A percentile compares a stretch with the other conserved stretches of the same genome.
Conservation (phyloP, 2,797 vertebrate genomes). For the Poecilia gillii region DNA sequence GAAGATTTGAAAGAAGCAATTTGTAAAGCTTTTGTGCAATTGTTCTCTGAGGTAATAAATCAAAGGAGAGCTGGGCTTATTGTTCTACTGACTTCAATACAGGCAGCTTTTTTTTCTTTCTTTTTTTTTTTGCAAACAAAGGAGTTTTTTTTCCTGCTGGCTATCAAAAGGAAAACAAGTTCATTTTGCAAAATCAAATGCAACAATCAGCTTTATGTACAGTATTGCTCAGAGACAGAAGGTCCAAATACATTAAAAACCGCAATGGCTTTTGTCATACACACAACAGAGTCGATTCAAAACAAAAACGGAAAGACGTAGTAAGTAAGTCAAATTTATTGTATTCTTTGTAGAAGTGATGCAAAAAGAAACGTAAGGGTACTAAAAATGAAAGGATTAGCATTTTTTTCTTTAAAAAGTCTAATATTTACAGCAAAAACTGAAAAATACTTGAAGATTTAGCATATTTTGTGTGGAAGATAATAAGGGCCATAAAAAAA, state of each 20-base stretch:
- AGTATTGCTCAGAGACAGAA: background rate
- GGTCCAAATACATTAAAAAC: background rate
- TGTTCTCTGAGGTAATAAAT: background rate
- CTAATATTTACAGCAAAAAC: background rate
- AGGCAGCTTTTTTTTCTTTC: background rate
- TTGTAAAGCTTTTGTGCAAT: constrained; percentile 1
- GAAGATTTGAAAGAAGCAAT: background rate
- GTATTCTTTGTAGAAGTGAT: background rate
- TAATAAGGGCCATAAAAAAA: background rate
- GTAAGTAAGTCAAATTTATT: background rate
- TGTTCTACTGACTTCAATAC: background rate
- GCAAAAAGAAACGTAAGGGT: background rate
- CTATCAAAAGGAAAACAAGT: background rate
- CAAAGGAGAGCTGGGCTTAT: background rate
- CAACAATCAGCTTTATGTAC: background rate
- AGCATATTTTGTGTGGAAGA: no score
- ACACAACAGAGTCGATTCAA: background rate
- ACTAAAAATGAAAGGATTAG: background rate
- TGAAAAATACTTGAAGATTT: background rate
- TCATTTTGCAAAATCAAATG: background rate
- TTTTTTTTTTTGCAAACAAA: background rate
- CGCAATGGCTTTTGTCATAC: background rate
- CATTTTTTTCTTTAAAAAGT: background rate
- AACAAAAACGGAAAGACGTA: background rate
- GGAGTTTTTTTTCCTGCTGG: background rate